Conservation (phyloP, 2,797 vertebrate genomes). For the Spatula versicolor region DNA sequence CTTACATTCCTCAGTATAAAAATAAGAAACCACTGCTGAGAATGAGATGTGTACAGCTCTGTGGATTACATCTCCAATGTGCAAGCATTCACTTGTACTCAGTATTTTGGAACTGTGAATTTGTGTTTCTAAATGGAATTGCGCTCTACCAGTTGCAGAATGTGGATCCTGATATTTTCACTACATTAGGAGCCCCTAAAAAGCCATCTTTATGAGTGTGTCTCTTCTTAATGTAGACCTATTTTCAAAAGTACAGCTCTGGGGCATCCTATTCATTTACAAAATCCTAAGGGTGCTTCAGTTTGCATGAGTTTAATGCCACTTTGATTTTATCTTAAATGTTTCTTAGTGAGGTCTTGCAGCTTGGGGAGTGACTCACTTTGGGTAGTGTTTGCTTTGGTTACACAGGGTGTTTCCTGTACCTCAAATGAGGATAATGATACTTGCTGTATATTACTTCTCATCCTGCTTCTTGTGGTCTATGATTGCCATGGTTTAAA, state of each 20-base stretch:
- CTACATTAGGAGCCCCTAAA: background rate
- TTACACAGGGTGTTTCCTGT: background rate
- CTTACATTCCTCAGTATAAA: background rate
- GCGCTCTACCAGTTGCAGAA: background rate
- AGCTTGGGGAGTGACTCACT: background rate
- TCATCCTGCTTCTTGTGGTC: background rate
- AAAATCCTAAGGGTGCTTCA: background rate
- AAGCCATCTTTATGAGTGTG: background rate
- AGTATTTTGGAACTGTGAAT: background rate
- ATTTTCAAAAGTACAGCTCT: background rate
- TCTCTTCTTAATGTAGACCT: background rate
- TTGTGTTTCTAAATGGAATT: background rate
- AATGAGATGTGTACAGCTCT: background rate
- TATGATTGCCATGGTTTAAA: background rate
- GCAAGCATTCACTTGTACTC: background rate
- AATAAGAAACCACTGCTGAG: background rate
- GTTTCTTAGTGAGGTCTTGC: background rate
- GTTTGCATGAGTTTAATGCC: background rate
- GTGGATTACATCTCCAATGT: background rate
- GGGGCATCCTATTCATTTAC: background rate
- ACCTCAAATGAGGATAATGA: background rate
- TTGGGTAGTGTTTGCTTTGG: background rate
- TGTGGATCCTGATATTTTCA: background rate
- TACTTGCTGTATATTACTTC: background rate
- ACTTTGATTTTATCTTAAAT: background rate